Conservation (phyloP, 1,140 invertebrate species). For the Leptopilina clavipes region DNA sequence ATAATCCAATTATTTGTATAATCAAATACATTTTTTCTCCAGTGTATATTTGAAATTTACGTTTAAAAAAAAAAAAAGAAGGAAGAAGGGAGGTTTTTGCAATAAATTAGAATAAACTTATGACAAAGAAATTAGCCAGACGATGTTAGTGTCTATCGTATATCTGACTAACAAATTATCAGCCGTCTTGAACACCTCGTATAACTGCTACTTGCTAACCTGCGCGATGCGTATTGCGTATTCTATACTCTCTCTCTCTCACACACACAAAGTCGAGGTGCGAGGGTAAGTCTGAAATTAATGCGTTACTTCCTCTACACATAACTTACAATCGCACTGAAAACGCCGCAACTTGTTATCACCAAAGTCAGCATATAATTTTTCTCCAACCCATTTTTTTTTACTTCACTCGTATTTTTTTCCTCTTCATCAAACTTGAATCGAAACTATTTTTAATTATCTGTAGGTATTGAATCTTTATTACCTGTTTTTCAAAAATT, state of each 20-base stretch:
- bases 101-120: conserved; percentile 66
- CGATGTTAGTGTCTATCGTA: conserved; percentile 64
- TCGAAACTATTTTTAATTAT: no score
- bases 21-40: no score
- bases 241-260: conserved; percentile 33
- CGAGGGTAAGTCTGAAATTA: conserved; percentile 71
- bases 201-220: conserved; percentile 63
- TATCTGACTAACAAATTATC: conserved; percentile 68
- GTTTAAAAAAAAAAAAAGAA: conserved; percentile 8
- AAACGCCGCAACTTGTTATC: conserved; percentile 47
- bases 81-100: conserved; percentile 31
- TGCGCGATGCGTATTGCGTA: conserved; percentile 58
- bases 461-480: no score
- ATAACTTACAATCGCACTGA: conserved; percentile 57
- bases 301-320: conserved; percentile 69
- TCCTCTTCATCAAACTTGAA: no score
- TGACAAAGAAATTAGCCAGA: conserved; percentile 69
- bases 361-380: conserved; percentile 50
- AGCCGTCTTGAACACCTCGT: conserved; percentile 63
- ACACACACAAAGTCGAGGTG: conserved; percentile 57
- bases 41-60: no score
- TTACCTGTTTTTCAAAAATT: no score
- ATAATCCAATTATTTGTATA: no score
- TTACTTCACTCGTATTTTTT: no score
- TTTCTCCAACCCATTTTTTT: conserved; percentile 9